Percentiles rank a stretch among this genome's conserved stretches.
These are phyloP conservation scores for Sepioteuthis lessoniana DNA, from an alignment of 2,888 invertebrate genomes.

Conservation along the genomic window DNA sequence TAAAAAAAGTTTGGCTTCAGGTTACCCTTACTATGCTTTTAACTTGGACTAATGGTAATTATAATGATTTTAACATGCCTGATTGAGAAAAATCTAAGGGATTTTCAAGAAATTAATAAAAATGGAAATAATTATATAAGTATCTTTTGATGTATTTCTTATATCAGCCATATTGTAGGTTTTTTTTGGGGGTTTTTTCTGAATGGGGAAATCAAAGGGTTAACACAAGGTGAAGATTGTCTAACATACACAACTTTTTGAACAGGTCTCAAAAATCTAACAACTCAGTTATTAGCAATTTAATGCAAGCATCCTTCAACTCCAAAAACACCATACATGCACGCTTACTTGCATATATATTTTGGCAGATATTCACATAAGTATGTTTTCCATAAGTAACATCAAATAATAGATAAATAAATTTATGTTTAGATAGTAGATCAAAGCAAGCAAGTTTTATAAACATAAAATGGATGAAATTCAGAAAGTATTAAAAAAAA, in stretches of 20 bases:
- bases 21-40: too few relatives aligned
- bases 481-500: too few relatives aligned
- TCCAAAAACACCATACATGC: neutral
- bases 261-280: constrained; percentile 1
- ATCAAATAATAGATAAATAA: too few relatives aligned
- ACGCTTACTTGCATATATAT: neutral
- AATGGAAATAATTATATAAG: neutral
- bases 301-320: neutral
- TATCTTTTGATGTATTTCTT: neutral
- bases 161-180: neutral
- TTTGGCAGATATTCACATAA: neutral
- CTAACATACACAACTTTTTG: neutral
- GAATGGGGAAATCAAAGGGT: neutral
- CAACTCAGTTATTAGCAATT: neutral
- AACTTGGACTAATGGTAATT: neutral
- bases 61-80: neutral
- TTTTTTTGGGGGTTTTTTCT: neutral
- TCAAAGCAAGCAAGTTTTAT: too few relatives aligned
- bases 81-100: neutral
- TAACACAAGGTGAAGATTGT: neutral
- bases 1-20: too few relatives aligned
- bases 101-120: neutral
- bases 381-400: too few relatives aligned
- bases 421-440: too few relatives aligned
- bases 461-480: too few relatives aligned